These are phyloP conservation scores for Pelodiscus sinensis DNA, from an alignment of 2,113 vertebrate species.

Conservation along the genomic window DNA sequence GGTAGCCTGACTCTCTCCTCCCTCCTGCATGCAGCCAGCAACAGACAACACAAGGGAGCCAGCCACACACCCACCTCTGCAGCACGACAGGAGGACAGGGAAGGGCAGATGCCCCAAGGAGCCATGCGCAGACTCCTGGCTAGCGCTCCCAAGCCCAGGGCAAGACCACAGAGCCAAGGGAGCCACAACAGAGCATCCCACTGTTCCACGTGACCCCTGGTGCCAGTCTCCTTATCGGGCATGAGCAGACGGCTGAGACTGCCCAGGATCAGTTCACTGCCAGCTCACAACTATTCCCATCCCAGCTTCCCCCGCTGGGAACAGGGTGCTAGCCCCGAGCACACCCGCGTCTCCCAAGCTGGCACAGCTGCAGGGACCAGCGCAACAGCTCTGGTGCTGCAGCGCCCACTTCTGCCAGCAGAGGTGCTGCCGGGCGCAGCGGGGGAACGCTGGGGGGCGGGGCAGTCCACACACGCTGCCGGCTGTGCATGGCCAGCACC, in stretches of 20 bases:
- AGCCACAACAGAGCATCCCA: background rate
- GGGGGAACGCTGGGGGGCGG: background rate
- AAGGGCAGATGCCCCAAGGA: background rate
- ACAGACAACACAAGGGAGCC: background rate
- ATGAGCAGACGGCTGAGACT: background rate
- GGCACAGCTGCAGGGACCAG: accelerated
- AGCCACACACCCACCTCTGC: background rate
- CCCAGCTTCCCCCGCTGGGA: background rate
- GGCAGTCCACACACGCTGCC: background rate
- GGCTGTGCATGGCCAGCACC: too few relatives aligned
- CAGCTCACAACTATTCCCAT: background rate
- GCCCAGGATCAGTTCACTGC: background rate
- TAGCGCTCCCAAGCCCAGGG: background rate
- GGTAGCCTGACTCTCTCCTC: background rate
- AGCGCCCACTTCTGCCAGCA: background rate
- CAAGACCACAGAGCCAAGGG: background rate
- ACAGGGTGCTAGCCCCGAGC: too few relatives aligned
- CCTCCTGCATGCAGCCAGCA: background rate
- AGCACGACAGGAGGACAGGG: background rate
- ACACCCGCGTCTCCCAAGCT: too few relatives aligned
- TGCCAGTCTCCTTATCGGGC: background rate
- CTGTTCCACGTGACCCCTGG: accelerated
- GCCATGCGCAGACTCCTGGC: background rate
- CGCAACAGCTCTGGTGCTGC: background rate
- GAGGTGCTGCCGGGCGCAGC: background rate